Evolutionary conservation across 2,888 invertebrate species (phyloP).

Genomic region (Masnerella sp.): DNA sequence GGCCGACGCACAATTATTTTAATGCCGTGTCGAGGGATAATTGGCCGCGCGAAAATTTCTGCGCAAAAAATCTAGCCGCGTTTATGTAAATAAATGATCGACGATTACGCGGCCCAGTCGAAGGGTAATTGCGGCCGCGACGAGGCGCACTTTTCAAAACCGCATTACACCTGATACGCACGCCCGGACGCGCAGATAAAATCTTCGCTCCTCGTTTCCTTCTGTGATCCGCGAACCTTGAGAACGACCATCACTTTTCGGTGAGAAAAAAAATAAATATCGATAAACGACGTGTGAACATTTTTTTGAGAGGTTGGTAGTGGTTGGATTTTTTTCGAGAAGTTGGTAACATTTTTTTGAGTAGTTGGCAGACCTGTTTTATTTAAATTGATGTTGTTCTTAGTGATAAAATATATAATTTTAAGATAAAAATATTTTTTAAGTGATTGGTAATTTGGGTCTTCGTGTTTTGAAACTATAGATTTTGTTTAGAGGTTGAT

Average conservation of each 20-base stretch:
- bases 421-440: too few relatives aligned
- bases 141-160: slow-evolving; percentile 38
- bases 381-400: too few relatives aligned
- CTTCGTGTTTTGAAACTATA: too few relatives aligned
- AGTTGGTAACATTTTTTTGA: too few relatives aligned
- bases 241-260: slow-evolving; percentile 21
- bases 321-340: too few relatives aligned
- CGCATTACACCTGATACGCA: slow-evolving; percentile 49
- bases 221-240: slow-evolving; percentile 34
- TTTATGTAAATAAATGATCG: slow-evolving; percentile 48
- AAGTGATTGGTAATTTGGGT: too few relatives aligned
- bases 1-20: slow-evolving; percentile 23
- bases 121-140: slow-evolving; percentile 31
- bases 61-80: slow-evolving; percentile 9
- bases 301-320: too few relatives aligned
- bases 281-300: too few relatives aligned
- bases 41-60: slow-evolving; percentile 16
- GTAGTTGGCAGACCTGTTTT: too few relatives aligned
- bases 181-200: slow-evolving; percentile 39
- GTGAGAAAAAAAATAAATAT: background rate
- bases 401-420: too few relatives aligned
- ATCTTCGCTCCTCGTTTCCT: slow-evolving; percentile 43
- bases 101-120: slow-evolving; percentile 30
- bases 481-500: too few relatives aligned
- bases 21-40: slow-evolving; percentile 23